Percentiles rank a stretch among this genome's conserved stretches.
Evolutionary conservation across 30 jellyfish, hydroid and myxozoan genomes (phyloP).

Genomic region (Sanderia malayensis): DNA sequence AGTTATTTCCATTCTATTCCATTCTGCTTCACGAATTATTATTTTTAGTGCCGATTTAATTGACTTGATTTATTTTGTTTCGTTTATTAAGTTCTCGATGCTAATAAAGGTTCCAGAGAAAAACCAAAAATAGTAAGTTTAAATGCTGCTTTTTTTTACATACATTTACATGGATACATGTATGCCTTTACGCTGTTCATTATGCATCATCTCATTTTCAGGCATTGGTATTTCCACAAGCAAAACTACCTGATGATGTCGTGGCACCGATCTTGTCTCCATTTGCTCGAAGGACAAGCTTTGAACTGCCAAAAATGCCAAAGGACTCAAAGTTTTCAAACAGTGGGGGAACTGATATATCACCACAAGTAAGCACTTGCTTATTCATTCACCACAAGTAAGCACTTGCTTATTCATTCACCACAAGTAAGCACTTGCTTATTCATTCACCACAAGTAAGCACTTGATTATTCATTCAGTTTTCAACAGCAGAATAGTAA

Average conservation of each 20-base stretch:
- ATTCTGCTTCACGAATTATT: no score
- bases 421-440: slow-evolving; percentile 61
- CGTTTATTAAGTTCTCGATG: slow-evolving; percentile 56
- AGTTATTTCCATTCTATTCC: neutral
- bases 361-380: slow-evolving; percentile 75
- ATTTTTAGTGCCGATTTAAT: no score
- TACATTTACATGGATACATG: no score
- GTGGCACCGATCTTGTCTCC: slow-evolving; percentile 95
- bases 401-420: slow-evolving; percentile 10
- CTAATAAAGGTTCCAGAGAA: slow-evolving; percentile 62
- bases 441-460: slow-evolving; percentile 86
- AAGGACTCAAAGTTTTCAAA: slow-evolving; percentile 77
- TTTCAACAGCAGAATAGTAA: no score
- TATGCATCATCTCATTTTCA: no score
- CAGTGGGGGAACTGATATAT: slow-evolving; percentile 61
- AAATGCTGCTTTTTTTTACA: no score
- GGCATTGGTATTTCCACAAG: slow-evolving; percentile 91
- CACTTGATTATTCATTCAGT: no score
- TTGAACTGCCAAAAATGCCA: slow-evolving; percentile 91
- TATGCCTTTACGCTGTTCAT: no score
- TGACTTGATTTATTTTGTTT: neutral
- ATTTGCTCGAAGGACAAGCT: slow-evolving; percentile 78
- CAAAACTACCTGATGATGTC: slow-evolving; percentile 94
- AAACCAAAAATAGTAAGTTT: slow-evolving; percentile 75
- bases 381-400: slow-evolving; percentile 81